These are phyloP conservation scores for Triplophysa tibetana DNA, from an alignment of 2,113 vertebrate species.

Conservation along the genomic window DNA sequence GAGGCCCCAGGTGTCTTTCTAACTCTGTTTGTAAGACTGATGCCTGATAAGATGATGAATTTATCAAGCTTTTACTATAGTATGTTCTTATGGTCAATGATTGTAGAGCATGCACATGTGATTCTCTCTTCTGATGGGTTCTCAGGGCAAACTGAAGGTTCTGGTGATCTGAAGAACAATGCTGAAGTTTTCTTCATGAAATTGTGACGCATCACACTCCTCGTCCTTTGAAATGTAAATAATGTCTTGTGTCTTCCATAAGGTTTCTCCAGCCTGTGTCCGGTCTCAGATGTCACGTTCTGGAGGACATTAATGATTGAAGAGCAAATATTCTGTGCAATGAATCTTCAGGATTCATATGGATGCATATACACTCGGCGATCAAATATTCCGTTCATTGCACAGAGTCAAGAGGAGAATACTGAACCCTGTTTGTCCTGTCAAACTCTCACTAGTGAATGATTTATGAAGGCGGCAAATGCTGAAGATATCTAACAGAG, in stretches of 20 bases:
- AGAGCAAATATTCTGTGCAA: too few species aligned
- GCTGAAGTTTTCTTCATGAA: background rate
- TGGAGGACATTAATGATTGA: background rate
- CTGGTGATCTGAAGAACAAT: background rate
- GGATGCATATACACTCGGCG: background rate
- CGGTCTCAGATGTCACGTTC: background rate
- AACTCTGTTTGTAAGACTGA: too few species aligned
- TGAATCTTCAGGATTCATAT: background rate
- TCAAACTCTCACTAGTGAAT: slow-evolving; percentile 7
- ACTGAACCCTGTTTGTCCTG: background rate
- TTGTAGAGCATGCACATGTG: too few species aligned
- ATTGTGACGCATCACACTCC: background rate
- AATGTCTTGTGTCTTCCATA: background rate
- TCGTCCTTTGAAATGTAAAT: slow-evolving; percentile 37
- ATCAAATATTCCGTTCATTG: background rate
- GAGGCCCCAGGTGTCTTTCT: too few species aligned
- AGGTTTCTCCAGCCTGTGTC: background rate
- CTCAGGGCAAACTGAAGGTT: background rate
- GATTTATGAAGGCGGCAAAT: background rate
- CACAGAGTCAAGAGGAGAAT: background rate
- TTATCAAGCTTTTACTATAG: too few species aligned
- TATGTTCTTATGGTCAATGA: too few species aligned
- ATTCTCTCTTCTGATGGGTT: too few species aligned
- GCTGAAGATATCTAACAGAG: background rate
- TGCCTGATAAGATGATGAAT: too few species aligned